These are phyloP conservation scores for Holacanthus passer DNA, from an alignment of 2,113 vertebrate species.

Conservation along the genomic window DNA sequence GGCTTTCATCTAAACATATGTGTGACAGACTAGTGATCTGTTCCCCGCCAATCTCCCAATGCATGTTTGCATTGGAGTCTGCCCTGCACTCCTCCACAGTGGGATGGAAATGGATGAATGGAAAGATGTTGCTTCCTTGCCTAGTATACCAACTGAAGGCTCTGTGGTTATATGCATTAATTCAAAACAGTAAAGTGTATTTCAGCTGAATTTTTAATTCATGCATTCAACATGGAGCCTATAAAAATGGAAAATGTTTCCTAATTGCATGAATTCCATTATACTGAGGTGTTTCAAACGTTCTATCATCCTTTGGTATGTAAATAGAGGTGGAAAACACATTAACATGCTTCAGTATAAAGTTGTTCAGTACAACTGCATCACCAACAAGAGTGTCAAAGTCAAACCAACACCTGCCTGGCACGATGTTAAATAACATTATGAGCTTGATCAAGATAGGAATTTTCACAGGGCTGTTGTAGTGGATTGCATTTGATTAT, in stretches of 20 bases:
- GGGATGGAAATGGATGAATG: neutral
- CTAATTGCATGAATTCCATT: too few relatives aligned
- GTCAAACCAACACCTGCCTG: neutral
- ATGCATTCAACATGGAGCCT: neutral
- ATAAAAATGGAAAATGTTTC: conserved; percentile 17
- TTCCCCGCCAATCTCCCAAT: neutral
- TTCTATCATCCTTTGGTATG: neutral
- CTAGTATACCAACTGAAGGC: neutral
- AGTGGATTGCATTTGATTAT: neutral
- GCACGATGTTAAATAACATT: neutral
- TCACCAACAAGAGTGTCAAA: neutral
- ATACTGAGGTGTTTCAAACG: neutral
- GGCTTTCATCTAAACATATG: neutral
- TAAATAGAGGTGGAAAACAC: neutral
- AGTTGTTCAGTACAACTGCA: neutral
- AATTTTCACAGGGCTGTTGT: neutral
- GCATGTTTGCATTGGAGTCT: neutral
- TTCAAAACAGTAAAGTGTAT: neutral
- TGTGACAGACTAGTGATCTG: neutral
- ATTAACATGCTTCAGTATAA: neutral
- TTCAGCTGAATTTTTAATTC: neutral
- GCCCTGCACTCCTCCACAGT: neutral
- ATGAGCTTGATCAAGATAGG: neutral
- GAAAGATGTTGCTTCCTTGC: neutral
- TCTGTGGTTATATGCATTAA: neutral